Evolutionary conservation across 1,140 invertebrate species (phyloP), one percentile per base, ranked within the genome.

Genomic region (Drosophila novamexicana): DNA sequence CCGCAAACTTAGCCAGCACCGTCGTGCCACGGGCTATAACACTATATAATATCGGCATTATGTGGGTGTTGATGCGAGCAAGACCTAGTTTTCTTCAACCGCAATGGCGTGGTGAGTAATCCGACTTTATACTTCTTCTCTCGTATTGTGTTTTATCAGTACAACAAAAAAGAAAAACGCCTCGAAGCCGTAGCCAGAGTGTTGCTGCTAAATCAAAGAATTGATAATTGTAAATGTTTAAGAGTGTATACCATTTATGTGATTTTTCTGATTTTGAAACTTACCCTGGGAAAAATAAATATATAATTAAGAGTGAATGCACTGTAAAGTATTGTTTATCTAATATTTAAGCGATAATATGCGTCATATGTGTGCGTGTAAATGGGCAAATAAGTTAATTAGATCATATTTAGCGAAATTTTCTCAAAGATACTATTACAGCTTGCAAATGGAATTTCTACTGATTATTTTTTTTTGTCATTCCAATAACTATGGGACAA

Each of bases 41-140:
- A 91, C 97, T 96, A 90, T 97, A 98, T 66, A 98, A 93, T 79
- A 98, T 95, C 62, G 97, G 96, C 97, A 98, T 98, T 79, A 84
- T 92, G 64, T 40, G 45, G 59, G 57, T 70, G 14, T 50, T 42
- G 49, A 53, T 68, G 45, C 37, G n/a, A 45, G 16, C 32, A 37
- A 64, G 66, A 47, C 54, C 42, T 49, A 54, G 29, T 50, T 56
- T 22, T 22, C 18, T 36, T 37, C 32, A 47, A 50, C 65, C 56
- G 34, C 40, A 54, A 61, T 29, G 36, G 12, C 68, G 14, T 64
- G 40, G 37, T 64, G 68, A 63, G 32, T 63, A 63, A 63, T 9
- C 34, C 68, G 44, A 57, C 61, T 71, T 49, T 29, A 50, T 50
- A 37, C 14, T n/a, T 57, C 36, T 14, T 14, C 22, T 9, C 36